Percentiles rank a stretch among this genome's conserved stretches.
Evolutionary conservation across 2,113 vertebrate genomes (phyloP).

Genomic region (Montifringilla adamsi): DNA sequence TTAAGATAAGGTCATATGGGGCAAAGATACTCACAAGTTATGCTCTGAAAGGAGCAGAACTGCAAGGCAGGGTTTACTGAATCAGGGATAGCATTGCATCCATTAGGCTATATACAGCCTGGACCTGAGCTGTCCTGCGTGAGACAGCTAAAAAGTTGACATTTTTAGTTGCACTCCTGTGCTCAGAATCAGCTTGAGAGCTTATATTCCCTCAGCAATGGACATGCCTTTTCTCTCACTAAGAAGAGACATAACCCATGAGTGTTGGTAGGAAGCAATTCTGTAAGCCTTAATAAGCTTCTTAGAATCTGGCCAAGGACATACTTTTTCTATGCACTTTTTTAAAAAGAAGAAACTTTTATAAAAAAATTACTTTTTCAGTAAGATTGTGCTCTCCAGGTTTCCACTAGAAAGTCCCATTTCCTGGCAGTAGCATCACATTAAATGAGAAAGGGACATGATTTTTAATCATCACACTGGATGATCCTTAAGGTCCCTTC

Average conservation of each 20-base stretch:
- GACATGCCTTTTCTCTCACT: neutral
- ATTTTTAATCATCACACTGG: neutral
- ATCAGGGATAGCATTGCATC: neutral
- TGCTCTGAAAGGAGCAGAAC: neutral
- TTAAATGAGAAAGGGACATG: neutral
- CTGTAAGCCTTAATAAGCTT: neutral
- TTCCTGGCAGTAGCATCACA: neutral
- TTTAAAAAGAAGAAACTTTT: neutral
- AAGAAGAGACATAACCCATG: rapidly evolving
- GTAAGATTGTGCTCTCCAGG: neutral
- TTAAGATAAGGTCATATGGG: neutral
- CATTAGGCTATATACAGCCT: neutral
- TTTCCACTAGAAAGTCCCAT: neutral
- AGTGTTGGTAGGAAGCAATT: neutral
- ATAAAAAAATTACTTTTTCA: neutral
- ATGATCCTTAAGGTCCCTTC: neutral
- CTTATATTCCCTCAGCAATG: neutral
- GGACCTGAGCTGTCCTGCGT: neutral
- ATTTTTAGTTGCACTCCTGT: neutral
- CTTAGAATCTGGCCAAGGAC: neutral
- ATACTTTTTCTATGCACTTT: neutral
- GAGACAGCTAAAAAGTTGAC: neutral
- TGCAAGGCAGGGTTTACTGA: neutral
- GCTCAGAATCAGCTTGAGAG: neutral
- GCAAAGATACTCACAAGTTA: neutral